Conservation (phyloP, 92 coral and sea anemone species). For the Phenganax marumi region DNA sequence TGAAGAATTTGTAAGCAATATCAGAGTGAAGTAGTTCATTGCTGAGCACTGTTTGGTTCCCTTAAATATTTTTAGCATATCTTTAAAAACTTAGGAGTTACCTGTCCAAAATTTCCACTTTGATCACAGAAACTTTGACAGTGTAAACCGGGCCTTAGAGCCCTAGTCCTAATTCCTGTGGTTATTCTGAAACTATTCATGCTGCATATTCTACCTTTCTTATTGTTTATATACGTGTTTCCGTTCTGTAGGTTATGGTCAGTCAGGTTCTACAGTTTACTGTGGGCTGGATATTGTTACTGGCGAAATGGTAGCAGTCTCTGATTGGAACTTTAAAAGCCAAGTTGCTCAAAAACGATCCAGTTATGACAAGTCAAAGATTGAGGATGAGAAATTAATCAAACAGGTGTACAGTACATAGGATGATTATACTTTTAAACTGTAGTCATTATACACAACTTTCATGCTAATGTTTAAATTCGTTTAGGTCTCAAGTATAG, state of each 20-base stretch:
- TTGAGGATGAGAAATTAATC: slow-evolving; percentile 55
- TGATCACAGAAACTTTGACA: too few relatives aligned
- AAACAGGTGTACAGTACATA: slow-evolving; percentile 63
- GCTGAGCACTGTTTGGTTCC: too few relatives aligned
- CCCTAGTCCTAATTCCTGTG: not conserved
- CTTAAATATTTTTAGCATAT: too few relatives aligned
- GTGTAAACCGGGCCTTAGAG: too few relatives aligned
- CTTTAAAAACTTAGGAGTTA: too few relatives aligned
- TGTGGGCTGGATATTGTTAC: slow-evolving; percentile 75
- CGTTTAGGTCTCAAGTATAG: slow-evolving; percentile 73
- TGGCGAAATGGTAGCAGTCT: slow-evolving; percentile 82
- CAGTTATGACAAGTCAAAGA: slow-evolving; percentile 49
- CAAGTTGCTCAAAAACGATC: slow-evolving; percentile 38
- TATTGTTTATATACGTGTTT: not conserved
- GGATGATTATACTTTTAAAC: not conserved
- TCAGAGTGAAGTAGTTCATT: too few relatives aligned
- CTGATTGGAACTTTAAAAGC: slow-evolving; percentile 69
- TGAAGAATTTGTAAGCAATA: too few relatives aligned
- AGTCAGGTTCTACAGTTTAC: slow-evolving; percentile 80
- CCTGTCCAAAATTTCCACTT: too few relatives aligned
- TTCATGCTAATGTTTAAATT: not conserved
- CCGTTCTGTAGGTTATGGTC: slow-evolving; percentile 66
- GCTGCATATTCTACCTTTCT: not conserved
- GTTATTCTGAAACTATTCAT: too few relatives aligned
- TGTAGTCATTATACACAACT: not conserved